phyloP scores from a whole-genome alignment of 2,797 vertebrate genomes.

The Crenichthys baileyi region DNA sequence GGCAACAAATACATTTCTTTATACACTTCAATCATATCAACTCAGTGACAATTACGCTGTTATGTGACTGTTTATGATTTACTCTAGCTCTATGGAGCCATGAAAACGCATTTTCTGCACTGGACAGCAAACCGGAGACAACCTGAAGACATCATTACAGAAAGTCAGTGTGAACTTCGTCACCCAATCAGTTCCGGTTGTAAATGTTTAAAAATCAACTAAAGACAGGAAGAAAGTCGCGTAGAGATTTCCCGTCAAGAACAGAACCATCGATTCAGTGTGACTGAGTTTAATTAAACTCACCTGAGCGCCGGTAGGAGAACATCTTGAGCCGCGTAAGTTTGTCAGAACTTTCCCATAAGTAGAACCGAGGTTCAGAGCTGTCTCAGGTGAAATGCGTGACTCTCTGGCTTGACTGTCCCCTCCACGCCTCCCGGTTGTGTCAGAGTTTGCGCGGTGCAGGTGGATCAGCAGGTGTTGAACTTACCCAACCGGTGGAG shows the following conservation, averaged over 20 bases:
- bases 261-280: background rate
- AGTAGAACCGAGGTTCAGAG: background rate
- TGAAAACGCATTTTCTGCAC: background rate
- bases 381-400: background rate
- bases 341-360: background rate
- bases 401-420: background rate
- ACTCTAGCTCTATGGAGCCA: background rate
- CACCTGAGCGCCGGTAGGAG: conserved; percentile 6
- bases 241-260: background rate
- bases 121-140: background rate
- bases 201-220: background rate
- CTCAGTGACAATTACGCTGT: too few relatives aligned
- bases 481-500: background rate
- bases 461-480: background rate
- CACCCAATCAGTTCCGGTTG: background rate
- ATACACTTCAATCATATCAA: background rate
- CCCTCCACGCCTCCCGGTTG: background rate
- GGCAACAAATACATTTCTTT: too few relatives aligned
- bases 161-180: background rate
- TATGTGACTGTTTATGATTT: background rate
- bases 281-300: background rate
- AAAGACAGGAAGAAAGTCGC: background rate
- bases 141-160: background rate
- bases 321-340: background rate
- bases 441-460: background rate